Conservation (phyloP, 2,113 vertebrate genomes). For the Ranitomeya variabilis region DNA sequence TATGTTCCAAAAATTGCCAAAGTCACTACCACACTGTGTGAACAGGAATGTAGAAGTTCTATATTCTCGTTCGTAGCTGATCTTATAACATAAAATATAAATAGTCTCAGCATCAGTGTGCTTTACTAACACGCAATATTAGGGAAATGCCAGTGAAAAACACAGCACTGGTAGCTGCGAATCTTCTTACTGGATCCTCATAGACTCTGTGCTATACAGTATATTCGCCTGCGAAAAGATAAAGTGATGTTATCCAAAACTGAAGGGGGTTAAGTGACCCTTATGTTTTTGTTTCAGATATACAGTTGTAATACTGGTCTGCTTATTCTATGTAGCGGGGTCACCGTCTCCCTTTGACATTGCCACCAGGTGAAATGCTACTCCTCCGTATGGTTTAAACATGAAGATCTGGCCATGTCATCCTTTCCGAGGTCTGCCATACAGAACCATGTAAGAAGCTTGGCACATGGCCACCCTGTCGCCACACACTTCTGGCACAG, state of each 20-base stretch:
- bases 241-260: neutral
- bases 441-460: neutral
- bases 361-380: neutral
- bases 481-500: conserved; percentile 8
- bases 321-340: neutral
- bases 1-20: no score
- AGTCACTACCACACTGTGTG: no score
- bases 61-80: no score
- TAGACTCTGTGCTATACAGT: no score
- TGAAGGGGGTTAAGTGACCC: no score
- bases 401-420: conserved; percentile 14
- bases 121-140: no score
- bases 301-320: neutral
- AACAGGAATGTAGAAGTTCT: no score
- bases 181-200: no score
- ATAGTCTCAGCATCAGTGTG: no score
- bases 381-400: neutral
- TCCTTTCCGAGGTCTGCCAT: neutral
- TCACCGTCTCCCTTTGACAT: neutral
- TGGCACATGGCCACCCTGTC: conserved; percentile 1
- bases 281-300: neutral
- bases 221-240: neutral
- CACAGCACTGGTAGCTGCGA: no score
- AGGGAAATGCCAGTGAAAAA: no score
- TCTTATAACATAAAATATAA: no score